Base-by-base conservation (phyloP, 2,797 vertebrate species). In the Telmatherina bonti region DNA sequence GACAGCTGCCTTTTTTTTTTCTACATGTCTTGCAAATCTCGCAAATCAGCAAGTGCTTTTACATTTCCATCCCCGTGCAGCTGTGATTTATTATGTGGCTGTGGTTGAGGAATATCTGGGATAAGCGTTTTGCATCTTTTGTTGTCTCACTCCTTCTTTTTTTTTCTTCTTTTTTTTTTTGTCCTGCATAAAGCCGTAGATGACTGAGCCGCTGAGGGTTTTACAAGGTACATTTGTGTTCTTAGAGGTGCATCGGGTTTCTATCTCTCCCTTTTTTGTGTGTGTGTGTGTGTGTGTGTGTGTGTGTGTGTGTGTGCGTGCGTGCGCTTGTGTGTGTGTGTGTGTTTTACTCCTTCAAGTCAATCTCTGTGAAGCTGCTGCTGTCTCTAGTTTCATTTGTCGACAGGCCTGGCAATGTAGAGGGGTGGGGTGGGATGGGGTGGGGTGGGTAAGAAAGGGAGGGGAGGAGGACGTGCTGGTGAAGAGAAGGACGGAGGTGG, bases 351-450 rank as follows among this genome's bases (percentile, higher is more conserved):
- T 84, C 81, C 84, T 85, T 82, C 80, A 84, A 87, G 83, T 89
- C 85, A 78, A 81, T 88, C 87, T 90, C 73, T 73, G 74, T 68
- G 88, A 87, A 88, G 77, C 85, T 57, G 78, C 74, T 62, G 69
- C 81, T 85, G 71, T 87, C 90, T 91, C 86, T 78, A 66, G 85
- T 92, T 91, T 90, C 89, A 91, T 91, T 87, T 87, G 87, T 82
- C 82, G 83, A 85, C 85, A 90, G 81, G 79, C 74, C 69, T 77
- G 83, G 76, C 74, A 74, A 81, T 61, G 27, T 16, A 43, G 59
- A 58, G 65, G 45, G 76, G 41, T 31, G 41, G 61, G 12, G 62
- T 57, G 30, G 35, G 58, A 13, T 9, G 20, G 45, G 45, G 26
- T 26, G 69, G 27, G 36, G 26, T 26, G 69, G 27, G 36, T 7